phyloP scores from a whole-genome alignment of 1,140 invertebrate genomes.

The Hormaphis cornu region DNA sequence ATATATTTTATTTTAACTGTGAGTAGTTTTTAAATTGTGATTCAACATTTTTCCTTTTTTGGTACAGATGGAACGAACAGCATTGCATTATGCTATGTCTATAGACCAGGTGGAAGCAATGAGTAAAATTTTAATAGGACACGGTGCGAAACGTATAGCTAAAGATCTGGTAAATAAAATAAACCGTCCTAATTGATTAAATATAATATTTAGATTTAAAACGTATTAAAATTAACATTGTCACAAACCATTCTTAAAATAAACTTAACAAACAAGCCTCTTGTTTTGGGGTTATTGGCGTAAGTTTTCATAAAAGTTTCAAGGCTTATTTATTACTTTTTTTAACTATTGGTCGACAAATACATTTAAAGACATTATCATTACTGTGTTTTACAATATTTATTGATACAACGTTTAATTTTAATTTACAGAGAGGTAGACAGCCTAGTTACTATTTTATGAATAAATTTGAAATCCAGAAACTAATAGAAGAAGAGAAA shows the following conservation, averaged over 20 bases:
- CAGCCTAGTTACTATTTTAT: conserved; percentile 87
- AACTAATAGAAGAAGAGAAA: conserved; percentile 73
- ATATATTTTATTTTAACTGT: too few species aligned
- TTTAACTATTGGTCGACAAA: not conserved
- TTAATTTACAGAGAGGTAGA: conserved; percentile 56
- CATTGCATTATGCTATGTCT: conserved; percentile 83
- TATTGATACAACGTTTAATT: not conserved
- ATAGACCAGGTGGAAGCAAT: conserved; percentile 69
- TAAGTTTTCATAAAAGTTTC: too few species aligned
- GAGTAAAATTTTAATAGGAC: conserved; percentile 66
- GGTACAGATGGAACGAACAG: conserved; percentile 66
- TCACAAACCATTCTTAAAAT: too few species aligned
- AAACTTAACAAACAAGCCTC: too few species aligned
- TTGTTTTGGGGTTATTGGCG: too few species aligned
- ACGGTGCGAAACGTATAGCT: conserved; percentile 66
- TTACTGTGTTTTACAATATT: too few species aligned
- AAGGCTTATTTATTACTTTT: too few species aligned
- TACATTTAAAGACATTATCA: not conserved
- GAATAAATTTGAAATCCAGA: conserved; percentile 75
- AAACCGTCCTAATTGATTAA: not conserved
- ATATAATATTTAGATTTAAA: too few species aligned
- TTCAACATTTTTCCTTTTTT: not conserved
- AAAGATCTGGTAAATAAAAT: conserved; percentile 60
- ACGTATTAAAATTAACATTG: too few species aligned
- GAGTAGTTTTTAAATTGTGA: too few species aligned